phyloP scores from a whole-genome alignment of 30 jellyfish, hydroid and myxozoan genomes.

The Calvadosia cruxmelitensis region DNA sequence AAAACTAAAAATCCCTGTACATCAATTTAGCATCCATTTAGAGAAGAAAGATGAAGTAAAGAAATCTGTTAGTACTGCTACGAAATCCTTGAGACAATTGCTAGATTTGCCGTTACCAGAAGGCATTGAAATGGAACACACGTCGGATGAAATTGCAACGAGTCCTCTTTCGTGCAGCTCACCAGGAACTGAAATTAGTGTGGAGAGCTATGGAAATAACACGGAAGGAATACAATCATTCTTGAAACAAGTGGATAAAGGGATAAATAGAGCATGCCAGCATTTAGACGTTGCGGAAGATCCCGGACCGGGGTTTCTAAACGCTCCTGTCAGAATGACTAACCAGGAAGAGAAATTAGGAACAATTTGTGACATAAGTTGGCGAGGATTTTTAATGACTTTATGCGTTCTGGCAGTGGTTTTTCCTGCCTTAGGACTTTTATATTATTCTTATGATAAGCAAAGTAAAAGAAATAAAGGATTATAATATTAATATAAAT shows the following conservation, averaged over 20 bases:
- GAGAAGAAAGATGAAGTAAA: conserved; percentile 5
- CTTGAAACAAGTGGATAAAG: not conserved
- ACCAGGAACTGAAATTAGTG: not conserved
- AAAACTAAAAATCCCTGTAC: conserved; percentile 25
- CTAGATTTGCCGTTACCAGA: not conserved
- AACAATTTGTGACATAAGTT: conserved; percentile 22
- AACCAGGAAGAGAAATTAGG: conserved; percentile 24
- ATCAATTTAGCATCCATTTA: conserved; percentile 25
- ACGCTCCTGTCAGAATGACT: not conserved
- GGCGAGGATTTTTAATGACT: conserved; percentile 30
- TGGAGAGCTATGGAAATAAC: not conserved
- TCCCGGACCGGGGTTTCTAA: not conserved
- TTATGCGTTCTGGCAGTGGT: conserved; percentile 35
- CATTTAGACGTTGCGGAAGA: not conserved
- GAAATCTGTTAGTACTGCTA: not conserved
- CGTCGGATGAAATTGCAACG: not conserved
- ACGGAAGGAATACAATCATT: not conserved
- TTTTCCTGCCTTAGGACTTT: conserved; percentile 23
- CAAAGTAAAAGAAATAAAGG: not conserved
- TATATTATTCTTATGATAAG: conserved; percentile 6
- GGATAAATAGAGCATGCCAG: not conserved
- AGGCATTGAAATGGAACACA: not conserved
- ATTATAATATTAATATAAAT: no score
- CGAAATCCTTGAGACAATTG: not conserved
- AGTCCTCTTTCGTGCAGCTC: not conserved